phyloP scores from a whole-genome alignment of 2,113 vertebrate genomes.

The Symphodus melops region DNA sequence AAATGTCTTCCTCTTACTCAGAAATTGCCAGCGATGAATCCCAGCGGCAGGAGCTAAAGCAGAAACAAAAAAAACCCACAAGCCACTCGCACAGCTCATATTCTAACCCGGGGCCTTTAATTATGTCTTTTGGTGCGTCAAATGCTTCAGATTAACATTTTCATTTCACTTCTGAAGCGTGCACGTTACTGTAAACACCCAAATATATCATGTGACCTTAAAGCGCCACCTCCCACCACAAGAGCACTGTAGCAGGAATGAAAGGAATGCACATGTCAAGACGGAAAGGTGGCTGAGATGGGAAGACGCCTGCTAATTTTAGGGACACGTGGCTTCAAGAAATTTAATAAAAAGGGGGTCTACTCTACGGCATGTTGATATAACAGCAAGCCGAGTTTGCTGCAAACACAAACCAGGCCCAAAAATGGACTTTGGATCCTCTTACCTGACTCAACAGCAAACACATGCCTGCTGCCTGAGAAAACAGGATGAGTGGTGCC shows the following conservation, averaged over 20 bases:
- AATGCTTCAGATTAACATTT: conserved; percentile 44
- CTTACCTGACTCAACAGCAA: conserved; percentile 10
- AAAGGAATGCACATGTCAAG: conserved; percentile 52
- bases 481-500: conserved; percentile 8
- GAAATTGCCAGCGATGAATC: conserved; percentile 19
- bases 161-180: conserved; percentile 46
- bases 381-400: not conserved
- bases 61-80: not conserved
- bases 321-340: not conserved
- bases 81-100: not conserved
- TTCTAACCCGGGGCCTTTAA: not conserved
- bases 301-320: not conserved
- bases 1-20: conserved; percentile 64
- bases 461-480: not conserved
- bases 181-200: conserved; percentile 30
- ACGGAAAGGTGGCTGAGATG: conserved; percentile 21
- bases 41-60: not conserved
- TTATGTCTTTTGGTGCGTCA: not conserved
- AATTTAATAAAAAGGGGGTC: conserved; percentile 5
- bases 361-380: not conserved
- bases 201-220: conserved; percentile 33
- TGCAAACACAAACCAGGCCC: not conserved
- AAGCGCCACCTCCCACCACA: conserved; percentile 45
- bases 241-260: conserved; percentile 46
- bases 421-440: conserved; percentile 21